Base-by-base conservation (phyloP, 2,888 invertebrate genomes). In the Operophtera brumata region DNA sequence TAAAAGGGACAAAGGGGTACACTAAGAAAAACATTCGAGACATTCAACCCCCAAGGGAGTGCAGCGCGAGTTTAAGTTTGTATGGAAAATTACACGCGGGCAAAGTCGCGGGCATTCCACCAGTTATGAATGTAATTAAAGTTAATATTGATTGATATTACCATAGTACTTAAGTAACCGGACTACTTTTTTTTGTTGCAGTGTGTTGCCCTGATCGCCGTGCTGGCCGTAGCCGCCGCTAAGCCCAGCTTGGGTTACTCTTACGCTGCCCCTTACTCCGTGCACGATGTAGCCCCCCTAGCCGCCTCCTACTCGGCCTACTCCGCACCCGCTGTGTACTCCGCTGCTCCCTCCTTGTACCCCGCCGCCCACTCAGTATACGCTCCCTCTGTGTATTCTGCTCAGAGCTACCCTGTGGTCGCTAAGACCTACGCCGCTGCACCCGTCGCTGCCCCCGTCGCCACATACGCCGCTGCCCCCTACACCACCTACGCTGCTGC, bases 171-270 rank as follows among this genome's bases (percentile, higher is more conserved):
- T n/a, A n/a, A n/a, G n/a, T n/a, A n/a, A n/a, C n/a, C n/a, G n/a
- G n/a, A n/a, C n/a, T n/a, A n/a, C n/a, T n/a, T n/a, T n/a, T 41
- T 48, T 25, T 51, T 57, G 42, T 64, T 62, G 4, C 59, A 64
- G 64, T 62, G 58, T 46, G 54, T 67, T 32, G 67, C 59, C 52
- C 54, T 66, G 32, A 44, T 57, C 30, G 62, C 68, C 47, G 52
- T 63, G 13, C 39, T 68, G 66, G 65, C 65, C 25, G 61, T 59
- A 26, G 64, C 53, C 39, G 66, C 61, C 43, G 64, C 65, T 40
- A 61, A 65, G 57, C 65, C 67, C 41, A 46, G 44, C 50, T 12
- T 57, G 9, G 54, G 36, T 28, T 50, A 47, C 47, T 25, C 40
- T 13, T 59, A 59, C 54, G 42, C 48, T 1, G 30, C 44, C 7